These are phyloP conservation scores for Aleiodes leptofemur DNA, from an alignment of 2,888 invertebrate genomes.

Conservation along the genomic window DNA sequence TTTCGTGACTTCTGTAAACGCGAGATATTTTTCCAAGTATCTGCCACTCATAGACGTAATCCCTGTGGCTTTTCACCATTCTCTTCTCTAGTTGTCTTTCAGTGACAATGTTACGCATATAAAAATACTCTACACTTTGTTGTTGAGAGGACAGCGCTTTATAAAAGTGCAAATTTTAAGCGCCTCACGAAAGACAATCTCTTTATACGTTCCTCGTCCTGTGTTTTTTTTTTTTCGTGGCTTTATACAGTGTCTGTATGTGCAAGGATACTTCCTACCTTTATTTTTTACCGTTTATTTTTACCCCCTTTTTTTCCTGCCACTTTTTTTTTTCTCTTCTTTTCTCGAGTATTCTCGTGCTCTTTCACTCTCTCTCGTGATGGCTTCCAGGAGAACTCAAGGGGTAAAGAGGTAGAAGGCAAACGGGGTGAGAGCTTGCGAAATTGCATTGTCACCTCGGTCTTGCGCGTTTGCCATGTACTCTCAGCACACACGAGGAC, in stretches of 20 bases:
- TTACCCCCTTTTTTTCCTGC: not conserved
- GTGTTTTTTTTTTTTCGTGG: constrained; percentile 48
- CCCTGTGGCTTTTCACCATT: constrained; percentile 6
- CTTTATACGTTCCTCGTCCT: constrained; percentile 58
- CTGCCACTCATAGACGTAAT: constrained; percentile 14
- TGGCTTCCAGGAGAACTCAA: too few relatives aligned
- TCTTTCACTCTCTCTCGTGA: too few relatives aligned
- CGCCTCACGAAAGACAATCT: constrained; percentile 65
- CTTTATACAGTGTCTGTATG: constrained; percentile 42
- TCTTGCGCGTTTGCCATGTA: constrained; percentile 50
- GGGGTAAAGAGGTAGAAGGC: constrained; percentile 29
- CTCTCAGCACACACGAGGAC: constrained; percentile 7
- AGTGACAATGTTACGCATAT: not conserved
- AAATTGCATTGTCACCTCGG: constrained; percentile 66
- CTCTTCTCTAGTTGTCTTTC: not conserved
- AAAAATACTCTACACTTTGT: constrained; percentile 11
- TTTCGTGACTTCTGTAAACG: constrained; percentile 7
- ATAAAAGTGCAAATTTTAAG: constrained; percentile 70
- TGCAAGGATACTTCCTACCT: constrained; percentile 27
- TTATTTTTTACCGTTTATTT: not conserved
- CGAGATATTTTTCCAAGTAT: constrained; percentile 5
- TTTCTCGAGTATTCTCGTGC: constrained; percentile 28
- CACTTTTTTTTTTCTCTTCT: constrained; percentile 9
- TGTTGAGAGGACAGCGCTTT: constrained; percentile 41
- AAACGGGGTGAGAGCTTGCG: constrained; percentile 53